Conservation (phyloP, 1,140 invertebrate genomes). For the Heliothis virescens region DNA sequence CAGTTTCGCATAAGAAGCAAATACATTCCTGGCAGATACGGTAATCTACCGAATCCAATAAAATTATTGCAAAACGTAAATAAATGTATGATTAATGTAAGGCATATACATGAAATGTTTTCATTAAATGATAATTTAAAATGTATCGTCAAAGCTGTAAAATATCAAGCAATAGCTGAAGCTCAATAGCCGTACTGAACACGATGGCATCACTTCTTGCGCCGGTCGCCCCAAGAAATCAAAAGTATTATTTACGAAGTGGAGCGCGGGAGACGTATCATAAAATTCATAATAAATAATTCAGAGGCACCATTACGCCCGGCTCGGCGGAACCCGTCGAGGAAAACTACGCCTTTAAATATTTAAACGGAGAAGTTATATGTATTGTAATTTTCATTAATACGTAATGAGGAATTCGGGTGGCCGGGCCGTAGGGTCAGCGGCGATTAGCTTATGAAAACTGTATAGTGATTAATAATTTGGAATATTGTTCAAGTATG, state of each 20-base stretch:
- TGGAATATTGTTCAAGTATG: not conserved
- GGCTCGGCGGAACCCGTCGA: conserved; percentile 49
- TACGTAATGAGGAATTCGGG: conserved; percentile 67
- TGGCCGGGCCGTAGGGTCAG: conserved; percentile 13
- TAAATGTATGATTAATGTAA: too few relatives aligned
- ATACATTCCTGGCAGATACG: too few relatives aligned
- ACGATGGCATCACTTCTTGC: not conserved
- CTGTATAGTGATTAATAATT: conserved; percentile 29
- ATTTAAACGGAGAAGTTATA: conserved; percentile 80
- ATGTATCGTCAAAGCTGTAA: not conserved
- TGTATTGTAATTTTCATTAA: conserved; percentile 85
- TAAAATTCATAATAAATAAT: conserved; percentile 82
- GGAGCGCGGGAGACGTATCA: conserved; percentile 71
- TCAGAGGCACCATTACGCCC: conserved; percentile 74
- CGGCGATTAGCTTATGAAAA: conserved; percentile 35
- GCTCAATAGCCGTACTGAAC: not conserved
- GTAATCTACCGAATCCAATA: too few relatives aligned
- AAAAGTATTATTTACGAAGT: conserved; percentile 77
- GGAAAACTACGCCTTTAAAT: conserved; percentile 79
- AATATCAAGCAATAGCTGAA: not conserved
- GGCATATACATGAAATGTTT: too few relatives aligned
- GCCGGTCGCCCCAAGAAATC: conserved; percentile 59
- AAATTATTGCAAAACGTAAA: too few relatives aligned
- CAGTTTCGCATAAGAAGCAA: too few relatives aligned
- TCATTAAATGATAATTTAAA: too few relatives aligned